A percentile compares a stretch with the other conserved stretches of the same genome.
phyloP scores from a whole-genome alignment of 2,113 vertebrate species.

The Lanius collurio region DNA sequence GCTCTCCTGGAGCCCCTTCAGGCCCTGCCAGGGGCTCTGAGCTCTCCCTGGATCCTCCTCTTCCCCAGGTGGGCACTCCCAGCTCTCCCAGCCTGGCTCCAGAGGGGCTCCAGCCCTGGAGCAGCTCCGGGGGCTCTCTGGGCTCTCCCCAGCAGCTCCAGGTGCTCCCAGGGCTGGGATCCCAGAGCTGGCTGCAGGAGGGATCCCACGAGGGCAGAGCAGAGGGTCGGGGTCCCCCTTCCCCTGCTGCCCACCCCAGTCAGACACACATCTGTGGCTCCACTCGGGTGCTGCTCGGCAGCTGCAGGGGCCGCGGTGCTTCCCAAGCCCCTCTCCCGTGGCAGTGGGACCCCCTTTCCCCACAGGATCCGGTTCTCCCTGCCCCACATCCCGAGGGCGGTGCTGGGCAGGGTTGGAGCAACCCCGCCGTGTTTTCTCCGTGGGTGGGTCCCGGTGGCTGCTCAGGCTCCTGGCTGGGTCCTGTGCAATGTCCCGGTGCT shows the following conservation, averaged over 20 bases:
- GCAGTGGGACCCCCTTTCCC: neutral
- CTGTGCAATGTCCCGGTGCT: rapidly evolving
- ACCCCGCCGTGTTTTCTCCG: neutral
- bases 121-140: neutral
- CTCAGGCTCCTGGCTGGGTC: neutral
- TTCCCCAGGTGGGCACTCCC: neutral
- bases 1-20: neutral
- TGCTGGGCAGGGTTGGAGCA: neutral
- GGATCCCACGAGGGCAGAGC: neutral
- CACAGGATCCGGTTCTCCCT: neutral
- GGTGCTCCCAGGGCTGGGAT: rapidly evolving
- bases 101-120: neutral
- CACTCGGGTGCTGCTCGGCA: neutral
- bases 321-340: neutral
- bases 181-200: neutral
- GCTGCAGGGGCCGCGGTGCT: neutral
- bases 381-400: rapidly evolving
- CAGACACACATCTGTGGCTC: rapidly evolving
- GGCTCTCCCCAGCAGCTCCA: neutral
- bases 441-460: neutral
- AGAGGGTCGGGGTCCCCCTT: neutral
- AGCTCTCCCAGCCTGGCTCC: neutral
- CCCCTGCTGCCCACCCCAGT: neutral
- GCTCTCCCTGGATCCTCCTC: neutral
- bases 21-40: neutral